Conservation (phyloP, 2,888 invertebrate genomes). For the Dastarcus helophoroides region DNA sequence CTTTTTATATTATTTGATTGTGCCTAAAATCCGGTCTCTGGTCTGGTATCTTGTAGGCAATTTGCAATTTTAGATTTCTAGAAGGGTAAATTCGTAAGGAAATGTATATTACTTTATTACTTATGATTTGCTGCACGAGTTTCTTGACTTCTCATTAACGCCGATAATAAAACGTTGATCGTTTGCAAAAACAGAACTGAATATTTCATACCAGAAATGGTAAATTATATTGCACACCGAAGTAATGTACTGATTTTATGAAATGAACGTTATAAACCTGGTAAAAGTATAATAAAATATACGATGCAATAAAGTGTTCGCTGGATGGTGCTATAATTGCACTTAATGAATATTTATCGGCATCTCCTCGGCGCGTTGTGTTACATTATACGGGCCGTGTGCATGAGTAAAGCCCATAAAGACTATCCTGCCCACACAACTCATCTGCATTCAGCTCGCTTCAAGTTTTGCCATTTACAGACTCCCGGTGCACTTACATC, state of each 20-base stretch:
- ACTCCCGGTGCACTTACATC: constrained; percentile 30
- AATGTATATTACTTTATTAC: too few species aligned
- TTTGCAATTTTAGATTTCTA: too few species aligned
- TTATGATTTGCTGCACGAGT: too few species aligned
- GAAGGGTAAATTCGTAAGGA: too few species aligned
- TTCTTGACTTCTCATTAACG: too few species aligned
- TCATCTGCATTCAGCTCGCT: constrained; percentile 35
- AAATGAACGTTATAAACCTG: constrained; percentile 29
- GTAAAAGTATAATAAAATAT: constrained; percentile 38
- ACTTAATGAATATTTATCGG: constrained; percentile 40
- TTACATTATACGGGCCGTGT: constrained; percentile 30
- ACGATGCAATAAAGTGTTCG: constrained; percentile 38
- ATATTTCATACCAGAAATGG: too few species aligned
- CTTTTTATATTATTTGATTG: too few species aligned
- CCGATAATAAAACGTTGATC: too few species aligned
- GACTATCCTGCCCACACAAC: constrained; percentile 32
- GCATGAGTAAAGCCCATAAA: constrained; percentile 32
- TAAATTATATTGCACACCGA: constrained; percentile 21
- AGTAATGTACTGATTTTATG: constrained; percentile 24
- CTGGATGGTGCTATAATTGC: constrained; percentile 39
- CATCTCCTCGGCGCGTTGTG: constrained; percentile 31
- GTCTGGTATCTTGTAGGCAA: too few species aligned
- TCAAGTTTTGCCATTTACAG: constrained; percentile 34
- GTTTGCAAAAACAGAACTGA: too few species aligned
- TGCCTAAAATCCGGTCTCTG: too few species aligned